phyloP scores from a whole-genome alignment of 2,113 vertebrate species.

The Dascyllus trimaculatus region DNA sequence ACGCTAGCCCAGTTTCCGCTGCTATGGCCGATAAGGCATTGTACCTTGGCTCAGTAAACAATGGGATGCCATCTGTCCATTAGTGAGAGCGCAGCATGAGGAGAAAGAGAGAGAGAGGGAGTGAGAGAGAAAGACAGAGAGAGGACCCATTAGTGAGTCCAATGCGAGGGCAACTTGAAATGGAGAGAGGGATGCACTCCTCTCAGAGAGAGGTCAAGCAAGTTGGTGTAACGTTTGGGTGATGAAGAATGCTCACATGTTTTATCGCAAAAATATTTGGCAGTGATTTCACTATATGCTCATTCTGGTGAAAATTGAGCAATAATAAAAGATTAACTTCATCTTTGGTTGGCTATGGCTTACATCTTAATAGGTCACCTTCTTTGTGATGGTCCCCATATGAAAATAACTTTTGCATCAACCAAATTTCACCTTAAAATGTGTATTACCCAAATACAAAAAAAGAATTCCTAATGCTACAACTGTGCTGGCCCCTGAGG shows the following conservation, averaged over 20 bases:
- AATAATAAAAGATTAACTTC: neutral
- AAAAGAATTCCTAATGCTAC: neutral
- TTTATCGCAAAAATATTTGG: neutral
- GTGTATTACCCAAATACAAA: neutral
- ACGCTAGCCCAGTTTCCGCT: conserved; percentile 83
- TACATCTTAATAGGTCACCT: neutral
- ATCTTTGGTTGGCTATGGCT: neutral
- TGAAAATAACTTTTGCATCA: neutral
- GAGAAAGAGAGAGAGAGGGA: conserved; percentile 39
- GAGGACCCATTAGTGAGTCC: conserved; percentile 69
- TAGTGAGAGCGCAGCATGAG: conserved; percentile 75
- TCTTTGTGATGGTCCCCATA: conserved; percentile 4
- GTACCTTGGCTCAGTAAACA: conserved; percentile 87
- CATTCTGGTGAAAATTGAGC: neutral
- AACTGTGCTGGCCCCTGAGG: conserved; percentile 27
- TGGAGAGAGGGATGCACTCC: conserved; percentile 37
- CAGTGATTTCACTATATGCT: neutral
- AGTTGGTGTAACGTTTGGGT: conserved; percentile 48
- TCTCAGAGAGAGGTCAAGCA: conserved; percentile 54
- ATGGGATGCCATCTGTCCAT: conserved; percentile 85
- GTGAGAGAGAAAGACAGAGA: conserved; percentile 39
- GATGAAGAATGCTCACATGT: conserved; percentile 14
- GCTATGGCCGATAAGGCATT: conserved; percentile 84
- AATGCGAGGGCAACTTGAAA: conserved; percentile 58
- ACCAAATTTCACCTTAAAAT: neutral